Evolutionary conservation across 2,888 invertebrate genomes (phyloP).

Genomic region (Pyrgus malvae): DNA sequence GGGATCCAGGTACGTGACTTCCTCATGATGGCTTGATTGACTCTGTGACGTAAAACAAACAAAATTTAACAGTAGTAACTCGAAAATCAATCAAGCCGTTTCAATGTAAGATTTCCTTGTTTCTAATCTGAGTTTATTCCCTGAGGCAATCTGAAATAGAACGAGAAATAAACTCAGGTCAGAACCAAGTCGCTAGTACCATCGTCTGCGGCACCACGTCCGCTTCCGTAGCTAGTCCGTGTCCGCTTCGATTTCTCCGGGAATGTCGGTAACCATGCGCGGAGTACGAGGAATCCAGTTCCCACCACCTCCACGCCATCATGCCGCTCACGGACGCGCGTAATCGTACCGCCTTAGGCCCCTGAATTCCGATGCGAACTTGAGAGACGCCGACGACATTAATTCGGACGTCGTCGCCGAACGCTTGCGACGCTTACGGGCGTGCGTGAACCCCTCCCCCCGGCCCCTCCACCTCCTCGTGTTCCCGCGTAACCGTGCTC

Average conservation of each 20-base stretch:
- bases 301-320: constrained; percentile 52
- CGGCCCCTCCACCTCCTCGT: constrained; percentile 86
- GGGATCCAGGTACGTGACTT: constrained; percentile 66
- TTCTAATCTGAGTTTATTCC: constrained; percentile 18
- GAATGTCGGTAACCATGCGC: constrained; percentile 38
- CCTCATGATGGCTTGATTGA: background rate
- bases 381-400: constrained; percentile 57
- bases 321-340: constrained; percentile 70
- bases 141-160: background rate
- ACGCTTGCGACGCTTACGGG: constrained; percentile 55
- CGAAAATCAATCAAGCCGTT: background rate
- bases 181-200: constrained; percentile 2
- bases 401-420: constrained; percentile 48
- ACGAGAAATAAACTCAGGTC: constrained; percentile 13
- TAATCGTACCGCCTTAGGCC: constrained; percentile 55
- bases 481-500: constrained; percentile 85
- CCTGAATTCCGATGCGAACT: constrained; percentile 53
- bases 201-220: constrained; percentile 5
- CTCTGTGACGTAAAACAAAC: too few species aligned
- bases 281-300: constrained; percentile 65
- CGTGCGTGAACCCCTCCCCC: constrained; percentile 47
- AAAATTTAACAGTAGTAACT: constrained; percentile 27
- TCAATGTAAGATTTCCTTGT: background rate
- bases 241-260: constrained; percentile 61
- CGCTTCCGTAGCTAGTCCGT: constrained; percentile 64